Conservation (phyloP, 1,140 invertebrate genomes). For the Papilio xuthus region DNA sequence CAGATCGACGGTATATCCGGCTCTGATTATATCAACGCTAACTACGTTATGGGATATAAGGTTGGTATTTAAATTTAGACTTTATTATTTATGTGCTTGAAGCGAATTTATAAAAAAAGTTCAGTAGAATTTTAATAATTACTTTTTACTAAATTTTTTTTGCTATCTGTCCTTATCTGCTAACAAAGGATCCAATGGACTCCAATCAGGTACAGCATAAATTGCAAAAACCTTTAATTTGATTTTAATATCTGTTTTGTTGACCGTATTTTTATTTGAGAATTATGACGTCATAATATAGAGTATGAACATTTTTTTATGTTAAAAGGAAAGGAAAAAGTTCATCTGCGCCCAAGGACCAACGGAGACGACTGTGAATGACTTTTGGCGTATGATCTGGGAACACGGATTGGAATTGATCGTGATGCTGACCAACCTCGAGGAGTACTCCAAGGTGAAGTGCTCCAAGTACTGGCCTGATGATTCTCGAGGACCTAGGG, state of each 20-base stretch:
- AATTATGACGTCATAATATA: not conserved
- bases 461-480: constrained; percentile 97
- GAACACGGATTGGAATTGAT: constrained; percentile 96
- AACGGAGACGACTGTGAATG: constrained; percentile 94
- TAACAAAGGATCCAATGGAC: constrained; percentile 73
- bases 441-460: constrained; percentile 96
- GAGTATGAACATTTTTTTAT: too few relatives aligned
- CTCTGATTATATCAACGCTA: constrained; percentile 96
- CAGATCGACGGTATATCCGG: constrained; percentile 89
- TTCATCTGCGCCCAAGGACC: constrained; percentile 97
- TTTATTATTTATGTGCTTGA: too few relatives aligned
- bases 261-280: not conserved
- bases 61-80: constrained; percentile 51
- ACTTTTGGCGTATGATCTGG: constrained; percentile 99
- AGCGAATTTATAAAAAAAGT: too few relatives aligned
- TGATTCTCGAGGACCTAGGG: constrained; percentile 87
- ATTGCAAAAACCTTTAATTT: not conserved
- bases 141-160: not conserved
- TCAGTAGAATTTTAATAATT: too few relatives aligned
- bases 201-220: constrained; percentile 70
- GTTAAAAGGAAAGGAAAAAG: constrained; percentile 92
- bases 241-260: not conserved
- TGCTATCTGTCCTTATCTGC: constrained; percentile 62
- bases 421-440: constrained; percentile 96
- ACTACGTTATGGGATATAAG: constrained; percentile 95